Conservation (phyloP, 2,797 vertebrate genomes). For the Loriculus beryllinus region DNA sequence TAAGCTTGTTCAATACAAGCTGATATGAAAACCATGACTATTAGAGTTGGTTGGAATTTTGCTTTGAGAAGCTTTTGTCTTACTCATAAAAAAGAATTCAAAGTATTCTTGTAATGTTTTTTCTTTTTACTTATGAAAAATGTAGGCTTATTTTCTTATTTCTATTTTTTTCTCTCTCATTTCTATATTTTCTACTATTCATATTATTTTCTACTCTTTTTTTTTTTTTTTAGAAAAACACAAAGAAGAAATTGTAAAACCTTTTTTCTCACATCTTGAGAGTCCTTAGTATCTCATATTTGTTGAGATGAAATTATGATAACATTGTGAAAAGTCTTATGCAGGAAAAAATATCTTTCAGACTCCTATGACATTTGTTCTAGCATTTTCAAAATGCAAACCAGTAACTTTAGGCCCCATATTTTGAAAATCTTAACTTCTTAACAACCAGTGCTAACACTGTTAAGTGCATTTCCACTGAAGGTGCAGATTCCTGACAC, state of each 20-base stretch:
- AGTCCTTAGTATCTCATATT: not conserved
- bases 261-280: not conserved
- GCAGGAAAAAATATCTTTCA: not conserved
- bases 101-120: not conserved
- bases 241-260: not conserved
- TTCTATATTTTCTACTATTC: not conserved
- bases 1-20: not conserved
- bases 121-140: not conserved
- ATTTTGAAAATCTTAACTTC: not conserved
- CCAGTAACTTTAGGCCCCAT: not conserved
- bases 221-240: not conserved
- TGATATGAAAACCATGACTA: not conserved
- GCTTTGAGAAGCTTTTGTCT: not conserved
- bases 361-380: not conserved
- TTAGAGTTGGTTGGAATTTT: not conserved
- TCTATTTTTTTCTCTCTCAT: not conserved
- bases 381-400: not conserved
- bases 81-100: not conserved
- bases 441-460: not conserved
- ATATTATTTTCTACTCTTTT: not conserved
- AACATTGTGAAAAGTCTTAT: not conserved
- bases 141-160: not conserved
- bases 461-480: not conserved
- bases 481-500: not conserved
- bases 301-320: not conserved